A percentile compares a stretch with the other conserved stretches of the same genome.
Conservation (phyloP, 2,797 vertebrate genomes). For the Zalophus californianus region DNA sequence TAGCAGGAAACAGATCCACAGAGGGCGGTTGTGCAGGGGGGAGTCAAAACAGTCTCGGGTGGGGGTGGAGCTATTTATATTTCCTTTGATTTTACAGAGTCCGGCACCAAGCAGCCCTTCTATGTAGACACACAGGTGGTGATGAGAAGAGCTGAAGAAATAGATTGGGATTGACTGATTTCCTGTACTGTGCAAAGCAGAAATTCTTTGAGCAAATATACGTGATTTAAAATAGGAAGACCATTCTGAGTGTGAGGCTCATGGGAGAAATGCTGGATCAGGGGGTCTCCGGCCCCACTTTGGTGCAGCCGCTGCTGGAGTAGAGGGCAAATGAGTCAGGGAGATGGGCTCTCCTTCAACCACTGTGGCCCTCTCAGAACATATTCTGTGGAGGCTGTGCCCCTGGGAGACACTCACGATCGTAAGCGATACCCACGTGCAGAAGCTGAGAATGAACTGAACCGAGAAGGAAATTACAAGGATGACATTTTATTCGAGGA, state of each 20-base stretch:
- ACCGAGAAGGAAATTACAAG: background rate
- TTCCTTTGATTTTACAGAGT: background rate
- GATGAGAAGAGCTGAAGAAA: background rate
- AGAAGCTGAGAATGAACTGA: background rate
- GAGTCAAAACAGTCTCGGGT: background rate
- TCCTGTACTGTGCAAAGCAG: background rate
- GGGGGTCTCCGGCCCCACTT: background rate
- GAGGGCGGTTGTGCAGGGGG: fast-evolving
- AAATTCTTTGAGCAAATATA: background rate
- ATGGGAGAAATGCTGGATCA: background rate
- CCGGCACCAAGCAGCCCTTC: background rate
- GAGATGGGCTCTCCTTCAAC: background rate
- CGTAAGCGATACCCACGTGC: background rate
- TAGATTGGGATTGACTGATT: background rate
- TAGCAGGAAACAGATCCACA: background rate
- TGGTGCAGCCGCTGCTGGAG: fast-evolving
- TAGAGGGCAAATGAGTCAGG: background rate
- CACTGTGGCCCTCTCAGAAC: background rate
- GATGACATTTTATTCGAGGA: background rate
- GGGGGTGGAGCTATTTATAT: background rate
- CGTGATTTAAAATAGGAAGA: background rate
- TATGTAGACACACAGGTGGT: background rate
- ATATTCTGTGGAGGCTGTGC: background rate
- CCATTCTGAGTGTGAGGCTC: background rate
- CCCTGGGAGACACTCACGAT: background rate